Evolutionary conservation across 2,797 vertebrate genomes (phyloP), one percentile per base, ranked within the genome.

Genomic region (Steatocranus sp.): DNA sequence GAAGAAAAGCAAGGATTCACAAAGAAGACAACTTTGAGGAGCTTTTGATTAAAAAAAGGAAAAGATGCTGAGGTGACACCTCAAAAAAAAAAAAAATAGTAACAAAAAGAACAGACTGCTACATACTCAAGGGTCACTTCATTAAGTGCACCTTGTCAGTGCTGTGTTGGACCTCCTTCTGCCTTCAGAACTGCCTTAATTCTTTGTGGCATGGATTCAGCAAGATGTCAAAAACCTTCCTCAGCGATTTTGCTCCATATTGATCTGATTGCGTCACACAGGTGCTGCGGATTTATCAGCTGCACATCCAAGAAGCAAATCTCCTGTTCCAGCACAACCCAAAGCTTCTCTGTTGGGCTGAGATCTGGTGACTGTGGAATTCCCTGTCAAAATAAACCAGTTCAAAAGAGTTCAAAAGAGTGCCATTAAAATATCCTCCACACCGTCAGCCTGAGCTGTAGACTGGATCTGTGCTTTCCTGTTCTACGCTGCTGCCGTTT

Each of bases 11-110:
- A 87, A 84, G 48, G 49, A 74, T 36, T 12, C 43, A 51, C 15
- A n/a, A 79, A 78, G 25, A 63, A 36, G 23, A 43, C 3, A 10
- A 46, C 75, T 32, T 46, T 25, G 9, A 15, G 70, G 38, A 78
- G 23, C 49, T 34, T 85, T 63, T 81, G 56, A 86, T 81, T 74
- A 76, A 8, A 48, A 86, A 86, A 50, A 79, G 23, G 81, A 68
- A 86, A 43, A 56, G 23, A 81, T 1, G 12, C 79, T 34, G 46
- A 66, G 75, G 77, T 46, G 38, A 66, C 68, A 83, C 8, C 30
- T 12, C 5, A 66, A 23, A 66, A 25, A 15, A n/a, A 58, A 30
- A 17, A 53, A 50, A 87, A 78, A 34, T 11, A 80, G 17, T 20
- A 41, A 56, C 36, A 53, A 56, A 81, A 48, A 80, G 8, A 7